Base-by-base conservation (phyloP, 2,113 vertebrate genomes). In the Pomatostomus ruficeps region DNA sequence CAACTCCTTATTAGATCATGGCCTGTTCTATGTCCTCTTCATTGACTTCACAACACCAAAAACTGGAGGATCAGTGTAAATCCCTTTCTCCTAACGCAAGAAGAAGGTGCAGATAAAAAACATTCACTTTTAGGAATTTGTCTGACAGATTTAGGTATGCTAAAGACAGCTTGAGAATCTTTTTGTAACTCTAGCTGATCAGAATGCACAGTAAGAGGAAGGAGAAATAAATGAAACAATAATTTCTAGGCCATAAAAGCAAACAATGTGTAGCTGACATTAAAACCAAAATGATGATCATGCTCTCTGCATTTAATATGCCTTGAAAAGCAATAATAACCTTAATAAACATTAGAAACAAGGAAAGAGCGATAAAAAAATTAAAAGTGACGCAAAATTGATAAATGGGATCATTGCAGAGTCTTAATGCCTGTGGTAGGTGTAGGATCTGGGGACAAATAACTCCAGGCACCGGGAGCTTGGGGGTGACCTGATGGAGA, bases 381-480 rank as follows among this genome's bases (percentile, higher is more conserved):
- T 29, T 43, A 5, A 59, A 72, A 45, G 13, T 1, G 0, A 78
- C 42, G 4, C 2, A 68, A 51, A 85, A 46, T 4, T 14, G 7
- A 43, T 42, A 42, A 67, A 75, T 33, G 8, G 3, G 14, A 54
- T 75, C 0, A 11, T 51, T 0, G 0, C 11, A 55, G 8, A 48
- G 7, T 23, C 22, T 52, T 46, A 14, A 36, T 49, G 25, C 8
- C 1, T 65, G 5, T 12, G 63, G 9, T 23, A 8, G 14, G 25
- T 71, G 31, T 25, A 22, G 10, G 29, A 5, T 22, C 25, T 49
- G 58, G 4, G 21, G 22, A 49, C 31, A 26, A 49, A 11, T 33
- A 65, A 49, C 4, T 42, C 14, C 36, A 57, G 42, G 36, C 7
- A 19, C 26, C 31, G 80, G 14, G 17, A 33, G 18, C 11, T 31